phyloP scores from a whole-genome alignment of 2,888 invertebrate genomes.

The Zygothrica quintamaculata region DNA sequence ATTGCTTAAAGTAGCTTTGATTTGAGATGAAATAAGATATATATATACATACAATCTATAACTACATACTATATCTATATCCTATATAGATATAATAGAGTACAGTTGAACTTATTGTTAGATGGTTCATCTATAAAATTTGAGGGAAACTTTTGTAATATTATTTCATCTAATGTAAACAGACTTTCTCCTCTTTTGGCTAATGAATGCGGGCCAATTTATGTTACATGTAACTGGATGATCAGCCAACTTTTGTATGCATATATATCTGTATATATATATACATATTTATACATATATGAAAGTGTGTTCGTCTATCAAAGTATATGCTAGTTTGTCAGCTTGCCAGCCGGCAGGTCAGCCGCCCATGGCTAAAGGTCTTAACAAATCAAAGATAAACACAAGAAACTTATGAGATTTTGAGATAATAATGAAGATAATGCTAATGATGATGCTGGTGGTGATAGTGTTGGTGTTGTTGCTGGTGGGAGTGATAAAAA shows the following conservation, averaged over 20 bases:
- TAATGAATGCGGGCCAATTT: too few species aligned
- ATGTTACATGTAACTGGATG: slow-evolving; percentile 9
- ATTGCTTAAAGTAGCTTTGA: too few species aligned
- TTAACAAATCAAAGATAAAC: slow-evolving; percentile 1
- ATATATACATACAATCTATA: too few species aligned
- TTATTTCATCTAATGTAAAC: too few species aligned
- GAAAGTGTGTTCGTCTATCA: slow-evolving; percentile 13
- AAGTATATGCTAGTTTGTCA: slow-evolving; percentile 8
- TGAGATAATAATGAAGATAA: slow-evolving; percentile 6
- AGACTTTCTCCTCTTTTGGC: too few species aligned
- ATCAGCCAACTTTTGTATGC: not conserved
- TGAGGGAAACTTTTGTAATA: too few species aligned
- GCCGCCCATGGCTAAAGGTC: slow-evolving; percentile 26
- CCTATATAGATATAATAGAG: too few species aligned
- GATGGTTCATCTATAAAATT: too few species aligned
- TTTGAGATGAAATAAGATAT: too few species aligned
- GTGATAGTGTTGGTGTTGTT: slow-evolving; percentile 40
- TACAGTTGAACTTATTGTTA: too few species aligned
- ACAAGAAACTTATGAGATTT: slow-evolving; percentile 13
- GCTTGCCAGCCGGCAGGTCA: slow-evolving; percentile 34
- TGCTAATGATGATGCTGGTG: not conserved
- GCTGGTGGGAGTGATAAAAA: not conserved
- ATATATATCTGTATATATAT: not conserved
- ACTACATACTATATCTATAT: too few species aligned
- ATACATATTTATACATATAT: not conserved